Base-by-base conservation (phyloP, 1,140 invertebrate genomes). In the Papilio glaucus region DNA sequence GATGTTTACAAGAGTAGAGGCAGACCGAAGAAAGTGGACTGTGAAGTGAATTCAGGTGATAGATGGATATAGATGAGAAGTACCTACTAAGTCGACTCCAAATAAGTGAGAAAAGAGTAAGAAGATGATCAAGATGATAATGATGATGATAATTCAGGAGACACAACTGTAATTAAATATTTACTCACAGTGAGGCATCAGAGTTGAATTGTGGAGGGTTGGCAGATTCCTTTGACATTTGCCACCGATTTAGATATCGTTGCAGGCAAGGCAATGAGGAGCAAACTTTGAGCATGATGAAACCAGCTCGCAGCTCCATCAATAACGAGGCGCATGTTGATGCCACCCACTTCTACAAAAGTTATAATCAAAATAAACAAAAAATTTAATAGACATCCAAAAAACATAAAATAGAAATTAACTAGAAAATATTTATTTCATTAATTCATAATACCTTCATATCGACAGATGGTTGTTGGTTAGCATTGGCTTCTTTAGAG, bases 201-300 rank as follows among this genome's bases (percentile, higher is more conserved):
- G 97, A 97, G 33, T 95, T 94, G 80, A 97, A 94, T 77, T 95
- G 96, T 2, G 95, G 94, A 39, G 96, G 95, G 53, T 97, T 81
- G 95, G 96, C 73, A 91, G 94, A 86, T 94, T 96, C 81, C 95
- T 96, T 81, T 93, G 95, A 78, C 95, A 93, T 75, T 95, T 96
- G 76, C 96, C 96, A 90, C 95, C 95, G 87, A 67, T 94, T 92
- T 57, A 96, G 95, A 81, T 97, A 98, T 57, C 96, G 94, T 67
- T 95, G 95, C 21, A 98, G 94, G 78, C 96, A 96, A 0, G 96
- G 95, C 76, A 98, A 93, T 78, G 95, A 95, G 0, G 96, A 93
- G 85, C 97, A 98, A 77, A 97, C 95, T 76, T 97, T 95, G 33
- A 98, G 91, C n/a, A 98, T 88, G 15, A 96, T 95, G 76, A 97